These are phyloP conservation scores for Scolanthus callimorphus DNA, from an alignment of 92 coral and sea anemone genomes.

Conservation along the genomic window DNA sequence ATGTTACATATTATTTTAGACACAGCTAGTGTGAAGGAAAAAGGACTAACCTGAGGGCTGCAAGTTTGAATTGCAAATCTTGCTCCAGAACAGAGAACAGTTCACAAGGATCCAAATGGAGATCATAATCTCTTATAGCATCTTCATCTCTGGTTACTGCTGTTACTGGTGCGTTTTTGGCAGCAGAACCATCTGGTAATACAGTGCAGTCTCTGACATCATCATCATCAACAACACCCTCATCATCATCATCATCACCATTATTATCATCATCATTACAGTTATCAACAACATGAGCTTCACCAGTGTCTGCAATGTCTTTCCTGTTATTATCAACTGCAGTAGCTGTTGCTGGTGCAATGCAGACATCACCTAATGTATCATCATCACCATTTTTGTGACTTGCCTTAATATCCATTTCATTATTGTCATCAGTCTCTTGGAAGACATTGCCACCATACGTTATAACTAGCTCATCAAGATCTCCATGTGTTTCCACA, in stretches of 20 bases:
- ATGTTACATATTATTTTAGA: background rate
- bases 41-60: slow-evolving; percentile 56
- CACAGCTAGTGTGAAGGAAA: too few relatives aligned
- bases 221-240: background rate
- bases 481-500: too few relatives aligned
- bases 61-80: slow-evolving; percentile 40
- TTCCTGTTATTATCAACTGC: too few relatives aligned
- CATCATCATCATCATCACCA: background rate
- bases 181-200: background rate
- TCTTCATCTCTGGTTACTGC: background rate
- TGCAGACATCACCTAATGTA: too few relatives aligned
- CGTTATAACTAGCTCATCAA: too few relatives aligned
- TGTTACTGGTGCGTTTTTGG: background rate
- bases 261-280: background rate
- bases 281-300: background rate
- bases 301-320: background rate
- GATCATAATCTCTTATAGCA: slow-evolving; percentile 5
- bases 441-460: too few relatives aligned
- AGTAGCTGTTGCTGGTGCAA: too few relatives aligned
- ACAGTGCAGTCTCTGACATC: background rate
- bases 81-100: slow-evolving; percentile 28
- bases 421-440: too few relatives aligned
- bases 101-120: slow-evolving; percentile 40
- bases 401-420: too few relatives aligned
- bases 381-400: too few relatives aligned